Evolutionary conservation across 1,140 invertebrate species (phyloP).

Genomic region (Cardiocondyla obscurior): DNA sequence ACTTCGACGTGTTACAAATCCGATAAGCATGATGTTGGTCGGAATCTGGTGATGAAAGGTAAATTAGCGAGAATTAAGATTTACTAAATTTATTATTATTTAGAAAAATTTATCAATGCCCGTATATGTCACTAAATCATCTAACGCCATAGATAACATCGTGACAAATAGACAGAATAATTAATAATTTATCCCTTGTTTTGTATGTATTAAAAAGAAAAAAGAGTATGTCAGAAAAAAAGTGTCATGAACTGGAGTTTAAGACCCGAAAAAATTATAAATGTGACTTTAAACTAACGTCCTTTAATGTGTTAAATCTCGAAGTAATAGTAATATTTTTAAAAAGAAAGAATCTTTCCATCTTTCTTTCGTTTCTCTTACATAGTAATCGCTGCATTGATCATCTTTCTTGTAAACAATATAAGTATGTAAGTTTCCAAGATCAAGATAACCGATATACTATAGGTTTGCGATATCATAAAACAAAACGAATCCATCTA

Average conservation of each 20-base stretch:
- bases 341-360: no score
- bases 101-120: neutral
- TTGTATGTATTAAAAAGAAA: no score
- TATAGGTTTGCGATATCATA: neutral
- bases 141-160: no score
- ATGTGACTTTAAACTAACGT: no score
- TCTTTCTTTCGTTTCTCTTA: constrained; percentile 21
- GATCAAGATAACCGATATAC: neutral
- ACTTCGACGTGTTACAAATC: neutral
- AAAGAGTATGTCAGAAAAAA: no score
- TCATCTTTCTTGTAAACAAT: neutral
- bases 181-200: no score
- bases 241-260: no score
- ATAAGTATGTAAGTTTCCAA: neutral
- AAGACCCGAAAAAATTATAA: no score
- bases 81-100: no score
- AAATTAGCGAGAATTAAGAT: neutral
- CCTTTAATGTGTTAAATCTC: no score
- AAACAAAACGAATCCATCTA: neutral
- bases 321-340: no score
- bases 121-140: neutral
- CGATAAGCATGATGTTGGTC: neutral
- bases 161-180: no score
- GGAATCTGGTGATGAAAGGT: neutral
- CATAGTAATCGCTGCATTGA: neutral